These are phyloP conservation scores for Heliconius congener DNA, from an alignment of 1,140 invertebrate species.

Conservation along the genomic window DNA sequence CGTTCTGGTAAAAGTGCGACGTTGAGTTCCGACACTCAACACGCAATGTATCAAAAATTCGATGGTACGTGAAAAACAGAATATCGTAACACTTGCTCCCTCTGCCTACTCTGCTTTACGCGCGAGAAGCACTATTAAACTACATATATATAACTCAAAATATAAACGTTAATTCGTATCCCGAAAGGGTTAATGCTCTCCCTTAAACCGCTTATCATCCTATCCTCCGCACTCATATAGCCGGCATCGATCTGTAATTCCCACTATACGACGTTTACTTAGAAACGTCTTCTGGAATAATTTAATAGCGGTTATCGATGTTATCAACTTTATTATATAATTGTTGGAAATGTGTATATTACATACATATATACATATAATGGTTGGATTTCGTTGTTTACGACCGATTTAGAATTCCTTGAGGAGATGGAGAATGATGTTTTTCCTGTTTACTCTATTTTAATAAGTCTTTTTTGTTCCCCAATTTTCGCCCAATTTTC, in stretches of 20 bases:
- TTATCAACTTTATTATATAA: not conserved
- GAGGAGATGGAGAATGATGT: too few species aligned
- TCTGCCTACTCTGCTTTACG: too few species aligned
- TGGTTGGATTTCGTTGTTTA: not conserved
- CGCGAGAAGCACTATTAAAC: too few species aligned
- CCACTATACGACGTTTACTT: slow-evolving; percentile 2
- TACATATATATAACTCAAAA: not conserved
- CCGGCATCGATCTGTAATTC: not conserved
- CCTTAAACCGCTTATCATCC: not conserved
- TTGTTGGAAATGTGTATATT: not conserved
- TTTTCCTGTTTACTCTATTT: too few species aligned
- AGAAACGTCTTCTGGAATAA: slow-evolving; percentile 2
- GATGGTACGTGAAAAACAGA: too few species aligned
- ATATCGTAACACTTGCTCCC: too few species aligned
- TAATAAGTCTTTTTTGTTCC: too few species aligned
- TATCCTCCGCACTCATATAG: not conserved
- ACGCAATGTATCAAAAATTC: too few species aligned
- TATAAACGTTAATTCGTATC: not conserved
- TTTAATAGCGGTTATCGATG: not conserved
- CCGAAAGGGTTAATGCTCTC: not conserved
- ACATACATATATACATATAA: not conserved
- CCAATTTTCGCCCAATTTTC: too few species aligned
- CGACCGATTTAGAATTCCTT: too few species aligned
- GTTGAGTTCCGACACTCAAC: too few species aligned
- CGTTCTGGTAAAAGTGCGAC: too few species aligned